Percentiles rank a stretch among this genome's conserved stretches.
Conservation (phyloP, 2,797 vertebrate genomes). For the Bucorvus abyssinicus region DNA sequence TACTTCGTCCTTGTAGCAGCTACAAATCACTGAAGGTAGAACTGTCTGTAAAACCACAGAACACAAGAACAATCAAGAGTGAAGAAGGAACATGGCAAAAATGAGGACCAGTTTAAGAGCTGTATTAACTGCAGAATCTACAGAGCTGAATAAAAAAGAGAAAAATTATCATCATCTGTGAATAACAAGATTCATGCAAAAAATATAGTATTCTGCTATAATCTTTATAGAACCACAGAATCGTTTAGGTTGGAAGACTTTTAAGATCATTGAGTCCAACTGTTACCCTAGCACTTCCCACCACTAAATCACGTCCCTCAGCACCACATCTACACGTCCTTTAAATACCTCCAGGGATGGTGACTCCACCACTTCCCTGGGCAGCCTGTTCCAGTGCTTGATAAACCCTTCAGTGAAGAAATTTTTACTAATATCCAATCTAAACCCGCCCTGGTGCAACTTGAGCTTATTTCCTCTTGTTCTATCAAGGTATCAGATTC, state of each 20-base stretch:
- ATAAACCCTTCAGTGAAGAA: not conserved
- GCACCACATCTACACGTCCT: not conserved
- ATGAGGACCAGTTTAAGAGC: not conserved
- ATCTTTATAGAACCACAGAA: not conserved
- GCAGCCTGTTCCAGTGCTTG: not conserved
- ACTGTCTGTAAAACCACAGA: not conserved
- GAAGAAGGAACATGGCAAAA: not conserved
- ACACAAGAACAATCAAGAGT: not conserved
- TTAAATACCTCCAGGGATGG: not conserved
- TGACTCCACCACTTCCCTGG: not conserved
- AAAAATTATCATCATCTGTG: not conserved
- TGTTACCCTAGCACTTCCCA: not conserved
- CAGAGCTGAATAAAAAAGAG: not conserved
- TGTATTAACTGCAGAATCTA: not conserved
- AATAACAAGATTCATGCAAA: not conserved
- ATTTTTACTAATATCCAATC: not conserved
- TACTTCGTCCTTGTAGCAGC: not conserved
- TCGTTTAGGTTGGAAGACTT: not conserved
- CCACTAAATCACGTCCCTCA: not conserved
- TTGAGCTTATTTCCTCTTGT: not conserved
- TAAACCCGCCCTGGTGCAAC: not conserved
- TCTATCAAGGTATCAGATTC: not conserved
- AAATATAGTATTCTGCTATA: not conserved
- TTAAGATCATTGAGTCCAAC: not conserved
- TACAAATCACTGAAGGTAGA: not conserved